Evolutionary conservation across 2,797 vertebrate genomes (phyloP).

Genomic region (Macrochelys suwanniensis): DNA sequence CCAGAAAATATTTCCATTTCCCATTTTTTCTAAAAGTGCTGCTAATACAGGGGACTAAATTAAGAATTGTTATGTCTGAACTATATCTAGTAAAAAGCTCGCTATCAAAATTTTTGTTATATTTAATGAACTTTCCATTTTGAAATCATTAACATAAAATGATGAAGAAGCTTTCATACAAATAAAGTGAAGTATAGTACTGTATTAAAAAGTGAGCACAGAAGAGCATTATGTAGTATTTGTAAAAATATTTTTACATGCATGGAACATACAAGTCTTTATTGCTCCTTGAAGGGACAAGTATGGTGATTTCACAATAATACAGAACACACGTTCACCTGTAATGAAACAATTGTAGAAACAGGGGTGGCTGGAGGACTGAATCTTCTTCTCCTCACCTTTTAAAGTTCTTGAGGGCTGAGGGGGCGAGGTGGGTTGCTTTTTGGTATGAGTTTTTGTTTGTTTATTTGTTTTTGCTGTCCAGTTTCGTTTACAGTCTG

Average conservation of each 20-base stretch:
- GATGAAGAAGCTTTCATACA: background rate
- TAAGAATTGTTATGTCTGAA: background rate
- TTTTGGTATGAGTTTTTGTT: background rate
- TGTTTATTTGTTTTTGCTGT: background rate
- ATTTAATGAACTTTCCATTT: background rate
- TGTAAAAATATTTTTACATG: background rate
- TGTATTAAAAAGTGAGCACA: background rate
- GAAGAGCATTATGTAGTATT: background rate
- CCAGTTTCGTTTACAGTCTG: background rate
- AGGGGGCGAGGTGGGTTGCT: background rate
- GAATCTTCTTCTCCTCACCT: background rate
- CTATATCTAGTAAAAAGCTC: background rate
- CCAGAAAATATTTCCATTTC: background rate
- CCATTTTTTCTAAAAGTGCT: background rate
- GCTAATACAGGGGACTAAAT: background rate
- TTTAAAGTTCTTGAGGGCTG: background rate
- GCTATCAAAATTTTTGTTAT: background rate
- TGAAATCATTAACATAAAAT: background rate
- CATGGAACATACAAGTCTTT: background rate
- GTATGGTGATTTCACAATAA: background rate
- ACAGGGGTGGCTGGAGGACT: rapidly evolving
- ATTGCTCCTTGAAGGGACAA: background rate
- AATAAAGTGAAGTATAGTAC: rapidly evolving
- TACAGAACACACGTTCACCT: background rate
- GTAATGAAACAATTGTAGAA: background rate